Evolutionary conservation across 2,797 vertebrate genomes (phyloP).

Genomic region (Odontamblyopus lacepedii): DNA sequence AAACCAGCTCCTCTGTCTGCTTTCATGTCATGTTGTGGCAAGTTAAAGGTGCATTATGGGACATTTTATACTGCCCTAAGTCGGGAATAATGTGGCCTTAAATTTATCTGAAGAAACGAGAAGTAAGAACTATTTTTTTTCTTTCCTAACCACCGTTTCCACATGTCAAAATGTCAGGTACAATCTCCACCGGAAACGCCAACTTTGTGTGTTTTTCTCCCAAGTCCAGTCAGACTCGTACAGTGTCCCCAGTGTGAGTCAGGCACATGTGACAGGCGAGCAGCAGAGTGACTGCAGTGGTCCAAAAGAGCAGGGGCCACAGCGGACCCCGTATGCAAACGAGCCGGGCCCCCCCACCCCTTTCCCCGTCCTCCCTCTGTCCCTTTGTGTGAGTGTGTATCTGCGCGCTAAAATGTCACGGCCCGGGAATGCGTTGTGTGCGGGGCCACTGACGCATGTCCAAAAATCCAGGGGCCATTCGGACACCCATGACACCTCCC

Average conservation of each 20-base stretch:
- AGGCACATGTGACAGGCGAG: conserved; percentile 18
- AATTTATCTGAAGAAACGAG: too few species aligned
- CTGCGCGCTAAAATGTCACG: conserved; percentile 48
- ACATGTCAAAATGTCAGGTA: too few species aligned
- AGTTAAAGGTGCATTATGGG: too few species aligned
- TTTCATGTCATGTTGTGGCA: too few species aligned
- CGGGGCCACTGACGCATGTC: conserved; percentile 65
- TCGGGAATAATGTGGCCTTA: too few species aligned
- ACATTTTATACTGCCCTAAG: too few species aligned
- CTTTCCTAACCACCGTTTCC: too few species aligned
- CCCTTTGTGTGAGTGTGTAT: neutral
- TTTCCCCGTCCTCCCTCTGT: neutral
- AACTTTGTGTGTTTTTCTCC: neutral
- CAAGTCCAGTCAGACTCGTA: neutral
- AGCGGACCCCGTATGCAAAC: conserved; percentile 57
- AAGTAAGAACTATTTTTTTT: too few species aligned
- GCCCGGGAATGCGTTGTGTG: conserved; percentile 45
- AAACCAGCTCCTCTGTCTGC: too few species aligned
- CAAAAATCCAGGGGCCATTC: conserved; percentile 42
- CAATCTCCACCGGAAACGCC: neutral
- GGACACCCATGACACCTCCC: conserved; percentile 74
- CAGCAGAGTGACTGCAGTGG: conserved; percentile 18
- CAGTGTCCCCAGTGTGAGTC: neutral
- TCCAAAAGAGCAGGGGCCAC: conserved; percentile 34
- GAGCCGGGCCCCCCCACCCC: conserved; percentile 21